A percentile compares a stretch with the other conserved stretches of the same genome.
Evolutionary conservation across 2,888 invertebrate species (phyloP).

Genomic region (Eretmocerus hayati): DNA sequence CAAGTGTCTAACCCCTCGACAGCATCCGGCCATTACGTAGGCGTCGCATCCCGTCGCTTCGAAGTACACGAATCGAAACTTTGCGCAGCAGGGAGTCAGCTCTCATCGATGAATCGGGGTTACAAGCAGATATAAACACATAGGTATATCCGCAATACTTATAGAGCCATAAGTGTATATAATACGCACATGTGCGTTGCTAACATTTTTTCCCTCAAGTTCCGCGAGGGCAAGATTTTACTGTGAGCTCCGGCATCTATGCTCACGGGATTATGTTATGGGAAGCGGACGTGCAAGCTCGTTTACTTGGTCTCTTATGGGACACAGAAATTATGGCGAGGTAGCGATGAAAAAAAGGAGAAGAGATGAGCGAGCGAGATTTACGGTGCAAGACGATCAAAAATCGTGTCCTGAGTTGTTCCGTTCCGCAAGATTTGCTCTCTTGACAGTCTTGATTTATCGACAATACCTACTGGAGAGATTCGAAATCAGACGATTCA

Average conservation of each 20-base stretch:
- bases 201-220: neutral
- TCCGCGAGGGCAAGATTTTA: neutral
- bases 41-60: slow-evolving; percentile 2
- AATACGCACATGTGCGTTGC: neutral
- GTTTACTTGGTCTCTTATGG: neutral
- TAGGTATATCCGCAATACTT: neutral
- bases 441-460: neutral
- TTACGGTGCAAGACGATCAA: slow-evolving; percentile 14
- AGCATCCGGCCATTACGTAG: slow-evolving; percentile 12
- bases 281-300: neutral
- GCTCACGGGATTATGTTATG: neutral
- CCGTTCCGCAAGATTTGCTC: neutral
- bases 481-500: too few relatives aligned
- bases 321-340: slow-evolving; percentile 8
- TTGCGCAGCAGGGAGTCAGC: slow-evolving; percentile 6
- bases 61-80: slow-evolving; percentile 1
- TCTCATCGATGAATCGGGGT: neutral
- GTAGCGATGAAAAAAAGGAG: too few relatives aligned
- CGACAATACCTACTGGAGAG: too few relatives aligned
- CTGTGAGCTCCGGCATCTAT: neutral
- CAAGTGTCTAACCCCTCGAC: neutral
- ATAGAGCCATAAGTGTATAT: too few relatives aligned
- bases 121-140: neutral
- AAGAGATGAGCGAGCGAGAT: slow-evolving; percentile 2
- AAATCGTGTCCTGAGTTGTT: slow-evolving; percentile 11